Conservation (phyloP, 2,888 invertebrate genomes). For the Microctonus aethiopoides region DNA sequence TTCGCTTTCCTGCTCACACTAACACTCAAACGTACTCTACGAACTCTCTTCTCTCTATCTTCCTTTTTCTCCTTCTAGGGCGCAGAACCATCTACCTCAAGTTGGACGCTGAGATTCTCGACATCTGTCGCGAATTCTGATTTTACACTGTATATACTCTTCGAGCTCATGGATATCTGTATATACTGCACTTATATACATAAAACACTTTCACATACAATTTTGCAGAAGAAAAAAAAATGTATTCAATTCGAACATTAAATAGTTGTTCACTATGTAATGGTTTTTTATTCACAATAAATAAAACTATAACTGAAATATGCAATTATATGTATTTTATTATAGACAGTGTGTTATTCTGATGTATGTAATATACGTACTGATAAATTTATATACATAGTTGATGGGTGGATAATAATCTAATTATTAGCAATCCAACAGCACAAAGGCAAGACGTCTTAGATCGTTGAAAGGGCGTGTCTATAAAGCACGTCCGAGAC, state of each 20-base stretch:
- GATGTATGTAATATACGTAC: too few relatives aligned
- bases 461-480: constrained; percentile 36
- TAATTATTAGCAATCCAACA: constrained; percentile 32
- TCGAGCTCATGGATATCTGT: too few relatives aligned
- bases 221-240: not conserved
- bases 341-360: too few relatives aligned
- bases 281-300: too few relatives aligned
- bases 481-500: constrained; percentile 54
- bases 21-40: constrained; percentile 24
- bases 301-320: too few relatives aligned
- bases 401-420: constrained; percentile 28
- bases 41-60: constrained; percentile 28
- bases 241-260: too few relatives aligned
- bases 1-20: constrained; percentile 18
- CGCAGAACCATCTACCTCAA: constrained; percentile 51
- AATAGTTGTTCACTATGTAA: too few relatives aligned
- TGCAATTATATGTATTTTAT: too few relatives aligned
- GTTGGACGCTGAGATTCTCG: constrained; percentile 60
- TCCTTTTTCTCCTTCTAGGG: constrained; percentile 26
- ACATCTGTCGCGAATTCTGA: constrained; percentile 64
- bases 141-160: constrained; percentile 53
- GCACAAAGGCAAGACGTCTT: constrained; percentile 35
- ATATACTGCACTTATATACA: constrained; percentile 17
- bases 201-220: not conserved
- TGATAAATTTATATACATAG: not conserved